Evolutionary conservation across 2,797 vertebrate genomes (phyloP).

Genomic region (Picus viridis): DNA sequence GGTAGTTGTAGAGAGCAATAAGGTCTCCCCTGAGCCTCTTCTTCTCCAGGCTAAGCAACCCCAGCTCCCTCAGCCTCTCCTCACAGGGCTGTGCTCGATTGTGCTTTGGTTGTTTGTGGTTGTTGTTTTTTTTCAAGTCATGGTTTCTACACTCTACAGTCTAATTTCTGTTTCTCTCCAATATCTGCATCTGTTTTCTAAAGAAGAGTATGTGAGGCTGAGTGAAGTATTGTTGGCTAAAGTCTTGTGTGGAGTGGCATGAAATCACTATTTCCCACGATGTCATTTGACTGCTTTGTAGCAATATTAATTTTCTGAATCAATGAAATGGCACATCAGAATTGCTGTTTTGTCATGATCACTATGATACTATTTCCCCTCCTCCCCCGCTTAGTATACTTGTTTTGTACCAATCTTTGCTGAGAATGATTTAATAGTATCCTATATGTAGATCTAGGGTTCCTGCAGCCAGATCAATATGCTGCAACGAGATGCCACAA

Average conservation of each 20-base stretch:
- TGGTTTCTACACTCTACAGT: background rate
- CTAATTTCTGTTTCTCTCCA: background rate
- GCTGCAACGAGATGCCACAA: background rate
- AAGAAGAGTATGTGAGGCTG: background rate
- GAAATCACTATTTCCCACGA: background rate
- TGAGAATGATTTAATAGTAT: background rate
- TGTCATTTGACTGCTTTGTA: background rate
- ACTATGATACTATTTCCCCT: background rate
- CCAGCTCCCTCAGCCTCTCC: no score
- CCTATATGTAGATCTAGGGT: background rate
- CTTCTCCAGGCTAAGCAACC: no score
- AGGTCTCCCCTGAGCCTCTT: no score
- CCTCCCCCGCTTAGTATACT: no score
- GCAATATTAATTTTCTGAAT: background rate
- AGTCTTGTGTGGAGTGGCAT: background rate
- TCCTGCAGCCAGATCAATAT: background rate
- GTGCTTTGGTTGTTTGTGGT: fast-evolving
- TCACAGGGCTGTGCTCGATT: no score
- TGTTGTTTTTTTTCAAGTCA: background rate
- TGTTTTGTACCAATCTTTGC: background rate
- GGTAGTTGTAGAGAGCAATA: no score
- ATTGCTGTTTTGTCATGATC: background rate
- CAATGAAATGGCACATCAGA: background rate
- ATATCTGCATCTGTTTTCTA: background rate
- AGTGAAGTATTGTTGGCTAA: background rate